A percentile compares a stretch with the other conserved stretches of the same genome.
Conservation (phyloP, 2,797 vertebrate species). For the Lepilemur septentrionalis region DNA sequence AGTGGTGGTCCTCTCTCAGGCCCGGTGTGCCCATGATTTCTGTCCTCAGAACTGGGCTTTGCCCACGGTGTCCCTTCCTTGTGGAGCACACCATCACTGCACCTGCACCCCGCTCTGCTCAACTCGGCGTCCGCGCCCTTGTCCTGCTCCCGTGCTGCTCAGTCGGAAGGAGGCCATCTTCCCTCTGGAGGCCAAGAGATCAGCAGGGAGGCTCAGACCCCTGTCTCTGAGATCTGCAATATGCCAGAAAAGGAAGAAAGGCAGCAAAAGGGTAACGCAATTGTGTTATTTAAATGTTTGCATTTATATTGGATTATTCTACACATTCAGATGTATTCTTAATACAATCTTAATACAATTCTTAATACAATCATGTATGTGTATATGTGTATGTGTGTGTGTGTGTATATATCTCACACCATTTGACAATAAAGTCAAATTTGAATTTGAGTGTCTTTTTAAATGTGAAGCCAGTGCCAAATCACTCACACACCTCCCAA, state of each 20-base stretch:
- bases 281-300: background rate
- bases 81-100: background rate
- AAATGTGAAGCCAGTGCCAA: background rate
- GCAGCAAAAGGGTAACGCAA: background rate
- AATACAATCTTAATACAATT: background rate
- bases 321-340: background rate
- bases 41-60: background rate
- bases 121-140: fast-evolving
- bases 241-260: background rate
- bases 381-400: too few relatives aligned
- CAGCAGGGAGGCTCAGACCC: background rate
- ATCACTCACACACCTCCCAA: background rate
- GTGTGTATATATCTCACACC: background rate
- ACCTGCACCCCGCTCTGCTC: background rate
- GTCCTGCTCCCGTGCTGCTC: background rate
- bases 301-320: background rate
- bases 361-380: too few relatives aligned
- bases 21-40: background rate
- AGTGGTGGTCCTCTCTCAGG: background rate
- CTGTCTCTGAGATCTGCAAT: background rate
- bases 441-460: background rate
- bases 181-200: background rate
- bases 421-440: background rate
- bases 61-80: background rate
- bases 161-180: too few relatives aligned